Percentiles rank a stretch among this genome's conserved stretches.
Evolutionary conservation across 2,113 vertebrate genomes (phyloP).

Genomic region (Sporophila hypoxantha): DNA sequence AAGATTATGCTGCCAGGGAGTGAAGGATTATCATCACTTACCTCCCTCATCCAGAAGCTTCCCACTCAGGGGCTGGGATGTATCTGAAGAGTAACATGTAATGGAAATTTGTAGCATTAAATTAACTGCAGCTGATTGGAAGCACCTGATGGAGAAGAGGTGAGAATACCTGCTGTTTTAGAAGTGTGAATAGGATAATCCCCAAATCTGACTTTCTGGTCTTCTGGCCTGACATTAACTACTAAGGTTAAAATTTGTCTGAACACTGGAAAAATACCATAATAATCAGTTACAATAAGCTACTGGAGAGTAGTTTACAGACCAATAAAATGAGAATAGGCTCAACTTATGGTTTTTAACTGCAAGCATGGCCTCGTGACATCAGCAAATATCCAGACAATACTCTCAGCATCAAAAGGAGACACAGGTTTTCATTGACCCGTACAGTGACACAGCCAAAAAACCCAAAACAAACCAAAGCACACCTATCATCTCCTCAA

Average conservation of each 20-base stretch:
- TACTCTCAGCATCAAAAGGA: background rate
- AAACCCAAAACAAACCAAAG: constrained; percentile 3
- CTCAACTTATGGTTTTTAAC: background rate
- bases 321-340: background rate
- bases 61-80: constrained; percentile 57
- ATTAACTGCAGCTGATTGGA: constrained; percentile 55
- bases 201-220: constrained; percentile 46
- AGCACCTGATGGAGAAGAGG: constrained; percentile 61
- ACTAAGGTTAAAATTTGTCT: constrained; percentile 37
- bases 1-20: constrained; percentile 57
- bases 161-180: constrained; percentile 61
- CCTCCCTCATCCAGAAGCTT: constrained; percentile 62
- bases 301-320: background rate
- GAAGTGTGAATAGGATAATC: constrained; percentile 55
- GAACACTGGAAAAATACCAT: constrained; percentile 1
- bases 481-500: background rate
- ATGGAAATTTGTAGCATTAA: constrained; percentile 62
- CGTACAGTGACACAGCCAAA: background rate
- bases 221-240: constrained; percentile 56
- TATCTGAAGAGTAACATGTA: constrained; percentile 63
- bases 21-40: constrained; percentile 62
- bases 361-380: background rate
- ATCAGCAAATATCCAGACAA: constrained; percentile 25
- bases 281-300: background rate
- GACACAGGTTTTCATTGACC: background rate